Percentiles rank a stretch among this genome's conserved stretches.
phyloP scores from a whole-genome alignment of 2,797 vertebrate genomes.

The Ambastaia sidthimunki region DNA sequence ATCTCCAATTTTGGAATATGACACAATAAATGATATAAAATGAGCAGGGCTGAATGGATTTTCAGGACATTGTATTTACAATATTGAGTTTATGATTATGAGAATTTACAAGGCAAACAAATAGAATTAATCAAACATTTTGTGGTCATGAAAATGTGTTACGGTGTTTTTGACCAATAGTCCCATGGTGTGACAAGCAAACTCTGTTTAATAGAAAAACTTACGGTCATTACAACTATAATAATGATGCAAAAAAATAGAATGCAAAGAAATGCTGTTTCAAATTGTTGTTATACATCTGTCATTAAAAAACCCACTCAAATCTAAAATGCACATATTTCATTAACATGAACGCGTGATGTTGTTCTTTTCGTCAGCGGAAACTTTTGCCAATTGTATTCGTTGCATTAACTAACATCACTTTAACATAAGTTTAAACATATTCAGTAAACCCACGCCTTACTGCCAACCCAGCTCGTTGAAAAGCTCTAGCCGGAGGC shows the following conservation, averaged over 20 bases:
- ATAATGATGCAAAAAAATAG: too few species aligned
- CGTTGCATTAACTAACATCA: too few species aligned
- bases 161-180: too few species aligned
- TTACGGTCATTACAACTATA: too few species aligned
- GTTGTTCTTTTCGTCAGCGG: too few species aligned
- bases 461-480: constrained; percentile 22
- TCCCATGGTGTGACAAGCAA: neutral
- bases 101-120: neutral
- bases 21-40: neutral
- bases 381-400: too few species aligned
- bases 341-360: too few species aligned
- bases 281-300: neutral
- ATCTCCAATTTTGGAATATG: neutral
- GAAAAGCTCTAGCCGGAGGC: constrained; percentile 18
- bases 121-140: neutral
- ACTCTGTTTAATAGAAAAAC: neutral
- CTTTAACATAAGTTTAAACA: too few species aligned
- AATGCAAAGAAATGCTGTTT: too few species aligned
- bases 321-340: neutral
- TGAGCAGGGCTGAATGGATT: neutral
- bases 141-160: neutral
- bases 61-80: neutral
- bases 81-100: neutral
- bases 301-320: neutral
- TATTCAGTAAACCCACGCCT: constrained; percentile 2